Evolutionary conservation across 2,797 vertebrate species (phyloP).

Genomic region (Semotilus atromaculatus): DNA sequence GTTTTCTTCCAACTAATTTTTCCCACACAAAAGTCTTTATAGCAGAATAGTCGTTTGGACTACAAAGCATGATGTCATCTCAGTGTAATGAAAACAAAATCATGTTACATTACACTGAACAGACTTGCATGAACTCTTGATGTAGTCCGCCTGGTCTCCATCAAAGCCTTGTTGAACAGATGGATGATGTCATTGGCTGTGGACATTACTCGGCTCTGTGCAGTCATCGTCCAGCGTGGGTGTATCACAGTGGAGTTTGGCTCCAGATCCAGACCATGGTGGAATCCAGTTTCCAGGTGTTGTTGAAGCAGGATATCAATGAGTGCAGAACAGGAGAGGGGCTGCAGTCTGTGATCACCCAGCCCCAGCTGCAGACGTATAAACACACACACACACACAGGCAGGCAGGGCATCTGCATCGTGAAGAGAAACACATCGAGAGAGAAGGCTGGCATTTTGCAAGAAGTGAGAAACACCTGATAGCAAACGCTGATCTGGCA

Average conservation of each 20-base stretch:
- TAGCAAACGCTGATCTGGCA: neutral
- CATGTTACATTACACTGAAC: slow-evolving; percentile 1
- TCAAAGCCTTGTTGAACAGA: slow-evolving; percentile 21
- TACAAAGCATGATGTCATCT: neutral
- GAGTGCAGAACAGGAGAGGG: slow-evolving; percentile 55
- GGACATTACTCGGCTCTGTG: neutral
- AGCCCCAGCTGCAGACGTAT: slow-evolving; percentile 19
- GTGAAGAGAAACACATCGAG: slow-evolving; percentile 14
- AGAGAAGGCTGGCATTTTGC: neutral
- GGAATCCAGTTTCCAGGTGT: slow-evolving; percentile 61
- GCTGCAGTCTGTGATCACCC: slow-evolving; percentile 44
- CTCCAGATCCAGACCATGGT: slow-evolving; percentile 68
- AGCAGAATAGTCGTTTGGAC: neutral
- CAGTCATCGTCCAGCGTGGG: slow-evolving; percentile 20
- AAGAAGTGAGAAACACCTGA: slow-evolving; percentile 9
- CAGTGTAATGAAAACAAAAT: slow-evolving; percentile 14
- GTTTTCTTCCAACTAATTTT: neutral
- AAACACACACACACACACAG: neutral
- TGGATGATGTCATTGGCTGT: slow-evolving; percentile 40
- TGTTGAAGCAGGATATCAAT: slow-evolving; percentile 45
- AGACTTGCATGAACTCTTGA: slow-evolving; percentile 6
- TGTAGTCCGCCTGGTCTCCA: slow-evolving; percentile 8
- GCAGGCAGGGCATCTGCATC: neutral
- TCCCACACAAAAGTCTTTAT: neutral
- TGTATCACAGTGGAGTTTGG: neutral